These are phyloP conservation scores for Aviceda subcristata DNA, from an alignment of 2,113 vertebrate genomes.

Conservation along the genomic window DNA sequence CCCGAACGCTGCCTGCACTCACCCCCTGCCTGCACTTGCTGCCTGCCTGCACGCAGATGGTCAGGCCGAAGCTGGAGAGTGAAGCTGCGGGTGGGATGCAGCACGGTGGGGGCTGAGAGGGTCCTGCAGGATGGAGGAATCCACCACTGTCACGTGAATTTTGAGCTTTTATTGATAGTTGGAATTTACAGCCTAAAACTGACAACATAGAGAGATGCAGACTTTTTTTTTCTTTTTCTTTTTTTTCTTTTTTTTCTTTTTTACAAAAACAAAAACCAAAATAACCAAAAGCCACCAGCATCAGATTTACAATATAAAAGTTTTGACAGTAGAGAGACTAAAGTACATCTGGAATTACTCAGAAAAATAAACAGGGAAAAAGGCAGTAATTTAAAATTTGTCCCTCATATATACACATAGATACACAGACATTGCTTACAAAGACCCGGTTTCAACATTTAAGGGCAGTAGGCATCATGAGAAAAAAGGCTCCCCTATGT, in stretches of 20 bases:
- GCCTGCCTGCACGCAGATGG: background rate
- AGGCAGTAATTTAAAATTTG: constrained; percentile 29
- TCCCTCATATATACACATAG: constrained; percentile 21
- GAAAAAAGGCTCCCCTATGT: background rate
- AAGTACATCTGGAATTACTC: constrained; percentile 52
- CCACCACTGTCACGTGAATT: background rate
- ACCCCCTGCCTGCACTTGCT: background rate
- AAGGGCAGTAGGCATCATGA: constrained; percentile 43
- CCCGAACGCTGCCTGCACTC: background rate
- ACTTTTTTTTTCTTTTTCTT: background rate
- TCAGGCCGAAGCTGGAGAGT: background rate
- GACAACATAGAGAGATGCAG: constrained; percentile 59
- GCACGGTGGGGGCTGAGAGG: background rate
- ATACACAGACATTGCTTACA: constrained; percentile 30
- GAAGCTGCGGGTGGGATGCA: background rate
- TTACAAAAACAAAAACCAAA: background rate
- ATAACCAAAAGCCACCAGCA: constrained; percentile 53
- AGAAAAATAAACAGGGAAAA: constrained; percentile 38
- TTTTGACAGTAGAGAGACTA: constrained; percentile 45
- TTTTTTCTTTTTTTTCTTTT: background rate
- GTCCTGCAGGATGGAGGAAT: background rate
- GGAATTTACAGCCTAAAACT: constrained; percentile 66
- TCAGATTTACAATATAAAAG: constrained; percentile 64
- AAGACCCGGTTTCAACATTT: constrained; percentile 1
- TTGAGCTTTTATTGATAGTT: constrained; percentile 52